Evolutionary conservation across 2,888 invertebrate species (phyloP), one percentile per base, ranked within the genome.

Genomic region (Geophilus truncorum): DNA sequence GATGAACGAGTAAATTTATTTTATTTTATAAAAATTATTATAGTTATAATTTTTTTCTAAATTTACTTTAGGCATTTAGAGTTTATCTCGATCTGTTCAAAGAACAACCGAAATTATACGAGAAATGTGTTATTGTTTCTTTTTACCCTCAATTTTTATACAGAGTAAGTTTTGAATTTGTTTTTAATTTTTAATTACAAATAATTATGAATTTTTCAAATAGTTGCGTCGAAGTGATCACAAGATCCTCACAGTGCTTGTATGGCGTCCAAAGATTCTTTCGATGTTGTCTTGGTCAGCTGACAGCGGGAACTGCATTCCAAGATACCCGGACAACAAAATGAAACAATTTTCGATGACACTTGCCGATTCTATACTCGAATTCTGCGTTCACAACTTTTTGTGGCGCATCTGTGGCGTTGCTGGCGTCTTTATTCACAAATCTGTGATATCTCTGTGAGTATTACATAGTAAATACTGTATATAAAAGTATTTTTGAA

Each of bases 1-100:
- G 90, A 91, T 84, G 87, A 86, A 78, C 89, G 90, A 89, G 91
- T 92, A 83, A 81, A 51, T n/a, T n/a, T n/a, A 40, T 12, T 9
- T 40, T 12, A 12, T 2, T 40, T 7, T 40, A 40, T n/a, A n/a
- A n/a, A n/a, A n/a, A n/a, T n/a, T n/a, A n/a, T n/a, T n/a, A n/a
- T n/a, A n/a, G 32, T 32, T 45, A 9, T 45, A 45, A 45, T 45
- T 9, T 32, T 15, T 45, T 45, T 4, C 45, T 4, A 7, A 45
- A 45, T 45, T 21, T 15, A 23, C 15, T n/a, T n/a, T n/a, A n/a
- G n/a, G n/a, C n/a, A 18, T 30, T n/a, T 3, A 21, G 10, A 77
- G 1, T 10, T 7, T 77, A 2, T 0, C n/a, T 21, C n/a, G 28
- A 25, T 32, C 2, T 77, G 77, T 77, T 15, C 36, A 9, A 77